Evolutionary conservation across 2,113 vertebrate species (phyloP).

Genomic region (Callospermophilus lateralis): DNA sequence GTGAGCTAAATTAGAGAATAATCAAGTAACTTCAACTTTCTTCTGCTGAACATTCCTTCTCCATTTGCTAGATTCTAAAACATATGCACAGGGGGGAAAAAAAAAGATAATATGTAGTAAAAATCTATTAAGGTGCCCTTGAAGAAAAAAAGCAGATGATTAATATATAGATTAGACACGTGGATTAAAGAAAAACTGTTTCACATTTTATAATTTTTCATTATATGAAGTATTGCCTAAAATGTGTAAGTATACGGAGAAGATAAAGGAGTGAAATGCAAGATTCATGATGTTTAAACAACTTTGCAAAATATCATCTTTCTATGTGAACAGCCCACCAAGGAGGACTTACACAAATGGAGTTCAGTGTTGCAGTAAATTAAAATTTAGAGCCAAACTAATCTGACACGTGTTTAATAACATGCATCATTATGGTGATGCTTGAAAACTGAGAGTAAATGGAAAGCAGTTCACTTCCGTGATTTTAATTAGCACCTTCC

Average conservation of each 20-base stretch:
- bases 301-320: conserved; percentile 39
- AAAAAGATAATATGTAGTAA: conserved; percentile 2
- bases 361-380: conserved; percentile 33
- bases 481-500: conserved; percentile 75
- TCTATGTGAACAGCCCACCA: background rate
- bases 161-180: background rate
- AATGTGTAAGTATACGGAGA: background rate
- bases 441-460: conserved; percentile 50
- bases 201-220: background rate
- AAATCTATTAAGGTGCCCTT: background rate
- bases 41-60: background rate
- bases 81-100: background rate
- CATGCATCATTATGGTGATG: background rate
- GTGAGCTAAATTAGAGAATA: conserved; percentile 11
- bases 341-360: background rate
- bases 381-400: conserved; percentile 67
- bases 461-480: background rate
- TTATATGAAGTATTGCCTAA: conserved; percentile 7
- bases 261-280: background rate
- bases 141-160: background rate
- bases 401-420: conserved; percentile 63
- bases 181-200: background rate
- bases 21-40: background rate
- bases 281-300: background rate
- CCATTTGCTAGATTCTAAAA: background rate